phyloP scores from a whole-genome alignment of 1,140 invertebrate genomes.

The Pararge aegeria region DNA sequence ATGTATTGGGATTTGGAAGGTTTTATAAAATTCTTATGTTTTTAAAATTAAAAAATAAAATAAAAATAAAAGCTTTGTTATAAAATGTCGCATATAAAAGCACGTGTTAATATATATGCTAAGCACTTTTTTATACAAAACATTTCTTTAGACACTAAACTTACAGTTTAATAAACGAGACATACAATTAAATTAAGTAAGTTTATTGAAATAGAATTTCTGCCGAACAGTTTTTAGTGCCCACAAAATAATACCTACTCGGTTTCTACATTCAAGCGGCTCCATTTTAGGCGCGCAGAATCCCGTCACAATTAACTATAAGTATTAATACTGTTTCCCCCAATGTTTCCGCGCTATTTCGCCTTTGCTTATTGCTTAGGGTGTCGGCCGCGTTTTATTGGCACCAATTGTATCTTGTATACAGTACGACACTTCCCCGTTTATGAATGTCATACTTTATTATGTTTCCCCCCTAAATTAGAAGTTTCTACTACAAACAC shows the following conservation, averaged over 20 bases:
- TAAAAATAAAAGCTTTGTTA: too few relatives aligned
- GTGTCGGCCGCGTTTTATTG: slow-evolving; percentile 66
- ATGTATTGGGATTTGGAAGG: too few relatives aligned
- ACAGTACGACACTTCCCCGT: slow-evolving; percentile 67
- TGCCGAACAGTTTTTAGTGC: not conserved
- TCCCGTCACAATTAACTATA: slow-evolving; percentile 72
- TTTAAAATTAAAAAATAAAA: too few relatives aligned
- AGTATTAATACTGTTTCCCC: slow-evolving; percentile 77
- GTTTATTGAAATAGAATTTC: too few relatives aligned
- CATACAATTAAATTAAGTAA: too few relatives aligned
- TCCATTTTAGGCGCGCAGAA: slow-evolving; percentile 47
- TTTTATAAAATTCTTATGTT: too few relatives aligned
- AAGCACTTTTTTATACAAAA: too few relatives aligned
- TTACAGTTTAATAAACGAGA: too few relatives aligned
- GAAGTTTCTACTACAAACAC: slow-evolving; percentile 24
- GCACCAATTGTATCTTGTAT: slow-evolving; percentile 69
- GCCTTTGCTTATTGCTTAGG: slow-evolving; percentile 66
- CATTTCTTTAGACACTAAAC: too few relatives aligned
- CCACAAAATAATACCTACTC: not conserved
- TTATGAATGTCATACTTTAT: slow-evolving; percentile 70
- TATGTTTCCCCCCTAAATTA: slow-evolving; percentile 34
- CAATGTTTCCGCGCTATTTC: slow-evolving; percentile 71
- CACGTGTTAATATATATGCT: too few relatives aligned
- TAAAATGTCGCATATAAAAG: too few relatives aligned
- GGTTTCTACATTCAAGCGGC: slow-evolving; percentile 11